A percentile compares a stretch with the other conserved stretches of the same genome.
Conservation (phyloP, 2,113 vertebrate genomes). For the Siphamia tubifer region DNA sequence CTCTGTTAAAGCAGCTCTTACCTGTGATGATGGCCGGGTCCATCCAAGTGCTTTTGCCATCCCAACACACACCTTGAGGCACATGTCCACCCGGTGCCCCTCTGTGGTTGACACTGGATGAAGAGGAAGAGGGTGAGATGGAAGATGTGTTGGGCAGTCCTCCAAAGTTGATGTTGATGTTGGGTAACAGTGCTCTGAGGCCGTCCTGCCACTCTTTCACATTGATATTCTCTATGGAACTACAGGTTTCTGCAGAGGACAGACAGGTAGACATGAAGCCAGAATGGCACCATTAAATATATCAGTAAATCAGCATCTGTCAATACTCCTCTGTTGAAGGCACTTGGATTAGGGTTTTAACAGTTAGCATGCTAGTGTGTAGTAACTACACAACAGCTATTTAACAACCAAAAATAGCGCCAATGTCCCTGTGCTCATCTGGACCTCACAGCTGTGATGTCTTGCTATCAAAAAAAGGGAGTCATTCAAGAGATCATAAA, state of each 20-base stretch:
- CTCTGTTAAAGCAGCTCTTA: conserved; percentile 69
- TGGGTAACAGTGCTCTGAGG: conserved; percentile 94
- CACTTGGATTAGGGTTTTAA: too few relatives aligned
- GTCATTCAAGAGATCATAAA: too few relatives aligned
- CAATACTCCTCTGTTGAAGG: too few relatives aligned
- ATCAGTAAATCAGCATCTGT: too few relatives aligned
- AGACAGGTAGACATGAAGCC: too few relatives aligned
- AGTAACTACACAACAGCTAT: too few relatives aligned
- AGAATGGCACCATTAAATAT: too few relatives aligned
- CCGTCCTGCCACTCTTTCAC: conserved; percentile 96
- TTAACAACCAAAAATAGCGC: too few relatives aligned
- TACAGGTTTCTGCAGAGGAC: conserved; percentile 89
- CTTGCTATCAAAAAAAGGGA: too few relatives aligned
- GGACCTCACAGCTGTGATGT: too few relatives aligned
- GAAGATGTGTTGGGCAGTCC: conserved; percentile 91
- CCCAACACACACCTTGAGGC: conserved; percentile 91
- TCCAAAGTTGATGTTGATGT: conserved; percentile 98
- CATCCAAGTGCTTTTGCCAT: conserved; percentile 93
- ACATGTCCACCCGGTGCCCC: conserved; percentile 85
- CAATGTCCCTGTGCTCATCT: too few relatives aligned
- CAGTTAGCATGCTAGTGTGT: too few relatives aligned
- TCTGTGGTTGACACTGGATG: conserved; percentile 88
- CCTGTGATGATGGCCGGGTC: conserved; percentile 97
- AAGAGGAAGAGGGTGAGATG: conserved; percentile 74
- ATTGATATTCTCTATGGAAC: conserved; percentile 91